Conservation (phyloP, 2,888 invertebrate genomes). For the Lissocephala sabroskyi region DNA sequence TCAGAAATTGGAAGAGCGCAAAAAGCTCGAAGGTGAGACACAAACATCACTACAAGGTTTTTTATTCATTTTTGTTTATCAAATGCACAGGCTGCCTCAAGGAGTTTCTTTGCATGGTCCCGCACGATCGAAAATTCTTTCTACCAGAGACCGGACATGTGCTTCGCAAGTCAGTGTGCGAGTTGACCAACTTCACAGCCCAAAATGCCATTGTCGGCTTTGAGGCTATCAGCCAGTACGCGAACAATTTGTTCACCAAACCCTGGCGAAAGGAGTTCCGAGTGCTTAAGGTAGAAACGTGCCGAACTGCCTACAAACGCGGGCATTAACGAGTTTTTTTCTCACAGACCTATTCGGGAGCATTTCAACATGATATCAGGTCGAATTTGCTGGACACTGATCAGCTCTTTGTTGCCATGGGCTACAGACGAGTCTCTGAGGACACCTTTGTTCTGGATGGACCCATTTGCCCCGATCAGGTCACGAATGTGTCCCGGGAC, state of each 20-base stretch:
- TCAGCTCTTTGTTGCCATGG: slow-evolving; percentile 85
- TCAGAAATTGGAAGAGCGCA: slow-evolving; percentile 82
- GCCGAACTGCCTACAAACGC: too few species aligned
- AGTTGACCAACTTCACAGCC: slow-evolving; percentile 83
- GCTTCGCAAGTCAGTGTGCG: slow-evolving; percentile 81
- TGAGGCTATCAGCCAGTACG: slow-evolving; percentile 88
- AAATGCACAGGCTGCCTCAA: slow-evolving; percentile 85
- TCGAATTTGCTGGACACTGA: slow-evolving; percentile 86
- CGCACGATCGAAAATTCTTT: slow-evolving; percentile 85
- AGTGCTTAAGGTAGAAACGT: slow-evolving; percentile 83
- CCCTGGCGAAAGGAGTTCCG: slow-evolving; percentile 93
- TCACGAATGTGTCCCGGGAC: slow-evolving; percentile 85
- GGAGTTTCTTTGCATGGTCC: slow-evolving; percentile 84
- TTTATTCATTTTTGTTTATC: neutral
- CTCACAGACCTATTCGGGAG: slow-evolving; percentile 89
- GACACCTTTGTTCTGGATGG: slow-evolving; percentile 77
- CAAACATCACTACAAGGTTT: neutral
- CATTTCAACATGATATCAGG: slow-evolving; percentile 89
- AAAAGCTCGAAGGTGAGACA: slow-evolving; percentile 84
- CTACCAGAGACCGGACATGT: slow-evolving; percentile 84
- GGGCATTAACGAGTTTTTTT: neutral
- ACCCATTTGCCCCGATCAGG: slow-evolving; percentile 87
- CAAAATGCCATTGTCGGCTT: slow-evolving; percentile 87
- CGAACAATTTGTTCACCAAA: slow-evolving; percentile 86
- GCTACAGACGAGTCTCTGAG: slow-evolving; percentile 79